phyloP scores from a whole-genome alignment of 2,888 invertebrate genomes.

The Rhimphoctona megacephalus region DNA sequence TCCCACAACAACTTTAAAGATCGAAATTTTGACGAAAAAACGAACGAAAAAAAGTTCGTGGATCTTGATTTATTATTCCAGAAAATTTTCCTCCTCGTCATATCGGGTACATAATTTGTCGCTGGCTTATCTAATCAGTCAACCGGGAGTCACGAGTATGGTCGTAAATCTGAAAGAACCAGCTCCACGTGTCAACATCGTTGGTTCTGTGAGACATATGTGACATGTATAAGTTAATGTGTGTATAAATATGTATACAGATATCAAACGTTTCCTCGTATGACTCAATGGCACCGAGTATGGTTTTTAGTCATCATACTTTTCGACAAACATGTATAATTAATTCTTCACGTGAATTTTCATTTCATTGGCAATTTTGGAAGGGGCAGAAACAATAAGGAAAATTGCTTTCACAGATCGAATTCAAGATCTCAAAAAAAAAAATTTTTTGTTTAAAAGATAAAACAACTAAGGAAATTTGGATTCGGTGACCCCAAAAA shows the following conservation, averaged over 20 bases:
- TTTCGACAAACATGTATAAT: background rate
- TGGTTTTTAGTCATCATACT: constrained; percentile 12
- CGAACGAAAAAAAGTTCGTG: background rate
- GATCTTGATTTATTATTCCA: constrained; percentile 11
- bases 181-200: background rate
- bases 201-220: constrained; percentile 7
- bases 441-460: no score
- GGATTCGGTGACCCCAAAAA: no score
- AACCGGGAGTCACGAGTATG: constrained; percentile 35
- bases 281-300: constrained; percentile 16
- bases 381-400: background rate
- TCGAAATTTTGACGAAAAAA: background rate
- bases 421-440: no score
- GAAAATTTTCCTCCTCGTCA: constrained; percentile 35
- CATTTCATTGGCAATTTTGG: background rate
- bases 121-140: constrained; percentile 58
- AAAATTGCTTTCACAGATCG: background rate
- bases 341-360: background rate
- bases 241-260: constrained; percentile 12
- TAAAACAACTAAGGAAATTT: no score
- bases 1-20: no score
- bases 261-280: background rate
- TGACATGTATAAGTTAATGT: constrained; percentile 20
- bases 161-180: constrained; percentile 49
- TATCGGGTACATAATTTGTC: constrained; percentile 7